These are phyloP conservation scores for Caradrina kadenii DNA, from an alignment of 2,888 invertebrate genomes.

Conservation along the genomic window DNA sequence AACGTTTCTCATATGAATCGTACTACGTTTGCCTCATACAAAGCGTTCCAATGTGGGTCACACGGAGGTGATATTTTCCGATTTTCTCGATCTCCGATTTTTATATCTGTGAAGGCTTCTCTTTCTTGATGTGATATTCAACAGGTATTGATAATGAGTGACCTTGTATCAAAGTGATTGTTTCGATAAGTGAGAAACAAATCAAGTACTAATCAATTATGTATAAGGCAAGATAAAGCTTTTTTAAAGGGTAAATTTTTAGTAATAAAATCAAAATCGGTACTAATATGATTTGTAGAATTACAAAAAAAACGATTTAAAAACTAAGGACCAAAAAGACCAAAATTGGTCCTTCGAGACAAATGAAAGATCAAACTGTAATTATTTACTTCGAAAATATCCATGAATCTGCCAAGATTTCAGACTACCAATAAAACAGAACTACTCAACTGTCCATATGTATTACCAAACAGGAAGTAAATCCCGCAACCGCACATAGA, in stretches of 20 bases:
- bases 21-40: conserved; percentile 24
- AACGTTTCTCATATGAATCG: conserved; percentile 35
- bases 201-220: not conserved
- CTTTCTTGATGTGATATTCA: conserved; percentile 40
- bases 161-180: conserved; percentile 13
- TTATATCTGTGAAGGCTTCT: conserved; percentile 34
- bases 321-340: not conserved
- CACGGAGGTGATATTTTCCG: conserved; percentile 39
- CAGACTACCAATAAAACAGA: not conserved
- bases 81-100: conserved; percentile 15
- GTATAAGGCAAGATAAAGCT: not conserved
- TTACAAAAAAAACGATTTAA: not conserved
- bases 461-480: conserved; percentile 33
- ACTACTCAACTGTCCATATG: not conserved
- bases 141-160: conserved; percentile 21
- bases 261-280: not conserved
- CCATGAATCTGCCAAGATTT: not conserved
- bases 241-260: not conserved
- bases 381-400: too few species aligned
- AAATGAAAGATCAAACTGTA: not conserved
- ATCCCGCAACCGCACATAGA: conserved; percentile 28
- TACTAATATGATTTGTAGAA: not conserved
- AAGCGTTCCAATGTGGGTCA: conserved; percentile 43
- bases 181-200: not conserved
- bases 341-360: not conserved